phyloP scores from a whole-genome alignment of 2,113 vertebrate genomes.

The Lathamus discolor region DNA sequence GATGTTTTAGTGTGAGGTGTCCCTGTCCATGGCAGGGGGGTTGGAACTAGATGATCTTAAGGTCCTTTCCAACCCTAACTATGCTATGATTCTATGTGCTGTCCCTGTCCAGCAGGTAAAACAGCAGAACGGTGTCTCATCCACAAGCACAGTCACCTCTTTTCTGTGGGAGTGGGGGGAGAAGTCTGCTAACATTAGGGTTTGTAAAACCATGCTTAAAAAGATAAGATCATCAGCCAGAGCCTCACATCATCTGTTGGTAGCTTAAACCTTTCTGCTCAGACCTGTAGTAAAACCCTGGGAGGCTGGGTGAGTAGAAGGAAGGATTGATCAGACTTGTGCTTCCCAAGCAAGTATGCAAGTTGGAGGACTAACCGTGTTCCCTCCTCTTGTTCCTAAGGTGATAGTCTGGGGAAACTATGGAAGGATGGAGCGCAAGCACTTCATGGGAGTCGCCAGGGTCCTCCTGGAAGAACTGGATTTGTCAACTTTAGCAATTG shows the following conservation, averaged over 20 bases:
- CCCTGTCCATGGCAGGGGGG: too few species aligned
- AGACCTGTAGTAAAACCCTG: neutral
- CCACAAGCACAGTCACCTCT: neutral
- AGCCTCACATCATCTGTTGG: neutral
- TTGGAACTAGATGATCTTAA: too few species aligned
- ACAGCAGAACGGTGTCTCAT: neutral
- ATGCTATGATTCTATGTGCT: neutral
- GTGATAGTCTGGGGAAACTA: slow-evolving; percentile 99
- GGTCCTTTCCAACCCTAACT: too few species aligned
- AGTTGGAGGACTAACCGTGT: neutral
- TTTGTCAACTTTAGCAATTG: slow-evolving; percentile 92
- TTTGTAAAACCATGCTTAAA: neutral
- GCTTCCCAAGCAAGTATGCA: neutral
- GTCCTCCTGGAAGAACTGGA: slow-evolving; percentile 97
- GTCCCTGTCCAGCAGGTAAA: neutral
- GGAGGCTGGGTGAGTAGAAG: neutral
- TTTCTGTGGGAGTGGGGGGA: fast-evolving
- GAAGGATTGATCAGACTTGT: neutral
- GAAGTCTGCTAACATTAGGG: neutral
- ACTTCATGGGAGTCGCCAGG: slow-evolving; percentile 97
- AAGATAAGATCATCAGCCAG: neutral
- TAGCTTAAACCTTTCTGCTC: neutral
- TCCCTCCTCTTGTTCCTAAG: slow-evolving; percentile 60
- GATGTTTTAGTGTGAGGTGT: too few species aligned
- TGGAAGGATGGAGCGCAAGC: slow-evolving; percentile 96